Percentiles rank a stretch among this genome's conserved stretches.
These are phyloP conservation scores for Cichlasoma orientale DNA, from an alignment of 2,797 vertebrate genomes.

Conservation along the genomic window DNA sequence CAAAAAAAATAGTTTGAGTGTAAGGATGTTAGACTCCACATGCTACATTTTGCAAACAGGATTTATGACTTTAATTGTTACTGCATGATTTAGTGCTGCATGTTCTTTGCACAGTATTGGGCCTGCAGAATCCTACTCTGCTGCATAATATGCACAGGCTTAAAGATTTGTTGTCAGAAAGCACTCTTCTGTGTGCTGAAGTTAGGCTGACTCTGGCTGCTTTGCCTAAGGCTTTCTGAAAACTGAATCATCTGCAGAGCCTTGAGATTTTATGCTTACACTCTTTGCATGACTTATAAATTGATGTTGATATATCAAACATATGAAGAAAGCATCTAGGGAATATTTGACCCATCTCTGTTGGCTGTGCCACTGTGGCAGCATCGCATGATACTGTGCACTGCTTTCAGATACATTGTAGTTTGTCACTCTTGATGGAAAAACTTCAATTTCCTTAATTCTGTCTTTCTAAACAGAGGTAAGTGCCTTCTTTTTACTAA, in stretches of 20 bases:
- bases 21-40: background rate
- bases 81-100: background rate
- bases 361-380: background rate
- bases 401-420: background rate
- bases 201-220: conserved; percentile 15
- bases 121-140: conserved; percentile 1
- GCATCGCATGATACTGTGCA: background rate
- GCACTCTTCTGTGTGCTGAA: conserved; percentile 24
- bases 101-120: conserved; percentile 11
- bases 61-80: background rate
- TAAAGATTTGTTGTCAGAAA: conserved; percentile 31
- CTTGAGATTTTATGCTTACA: conserved; percentile 22
- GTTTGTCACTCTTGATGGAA: background rate
- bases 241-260: conserved; percentile 32
- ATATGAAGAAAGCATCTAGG: background rate
- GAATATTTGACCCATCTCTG: conserved; percentile 35
- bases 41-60: background rate
- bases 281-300: conserved; percentile 30
- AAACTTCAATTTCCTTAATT: background rate
- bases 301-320: conserved; percentile 37
- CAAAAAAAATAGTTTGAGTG: background rate
- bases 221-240: conserved; percentile 31
- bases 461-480: conserved; percentile 6
- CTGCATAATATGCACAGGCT: conserved; percentile 17
- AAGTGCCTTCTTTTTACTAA: background rate